Conservation (phyloP, 2,113 vertebrate species). For the Tympanuchus pallidicinctus region DNA sequence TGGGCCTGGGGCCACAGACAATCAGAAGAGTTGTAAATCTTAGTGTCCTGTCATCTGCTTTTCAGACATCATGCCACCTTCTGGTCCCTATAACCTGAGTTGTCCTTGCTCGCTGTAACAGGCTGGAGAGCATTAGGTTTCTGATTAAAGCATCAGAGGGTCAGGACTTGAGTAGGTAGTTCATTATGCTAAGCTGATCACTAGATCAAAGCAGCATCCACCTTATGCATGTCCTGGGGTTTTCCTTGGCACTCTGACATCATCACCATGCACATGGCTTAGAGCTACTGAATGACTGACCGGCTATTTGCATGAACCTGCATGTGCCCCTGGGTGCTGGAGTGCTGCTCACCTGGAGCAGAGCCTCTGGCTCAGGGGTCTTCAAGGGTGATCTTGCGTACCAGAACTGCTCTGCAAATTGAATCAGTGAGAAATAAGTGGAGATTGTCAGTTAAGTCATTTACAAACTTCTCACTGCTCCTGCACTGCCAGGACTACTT, state of each 20-base stretch:
- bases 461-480: background rate
- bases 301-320: rapidly evolving
- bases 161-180: background rate
- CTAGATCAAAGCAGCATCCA: background rate
- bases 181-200: background rate
- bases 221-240: background rate
- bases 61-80: background rate
- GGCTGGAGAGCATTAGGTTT: background rate
- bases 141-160: background rate
- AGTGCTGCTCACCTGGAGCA: background rate
- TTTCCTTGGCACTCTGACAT: background rate
- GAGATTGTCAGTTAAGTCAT: background rate
- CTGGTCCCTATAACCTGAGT: background rate
- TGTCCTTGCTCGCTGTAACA: background rate
- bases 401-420: background rate
- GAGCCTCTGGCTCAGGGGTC: background rate
- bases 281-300: background rate
- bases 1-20: background rate
- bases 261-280: background rate
- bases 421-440: background rate
- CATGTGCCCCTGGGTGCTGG: rapidly evolving
- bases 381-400: background rate
- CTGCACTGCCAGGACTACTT: background rate
- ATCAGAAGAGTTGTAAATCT: background rate
- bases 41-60: background rate